Percentiles rank a stretch among this genome's conserved stretches.
Conservation (phyloP, 2,888 invertebrate species). For the Ennomos quercinarius region DNA sequence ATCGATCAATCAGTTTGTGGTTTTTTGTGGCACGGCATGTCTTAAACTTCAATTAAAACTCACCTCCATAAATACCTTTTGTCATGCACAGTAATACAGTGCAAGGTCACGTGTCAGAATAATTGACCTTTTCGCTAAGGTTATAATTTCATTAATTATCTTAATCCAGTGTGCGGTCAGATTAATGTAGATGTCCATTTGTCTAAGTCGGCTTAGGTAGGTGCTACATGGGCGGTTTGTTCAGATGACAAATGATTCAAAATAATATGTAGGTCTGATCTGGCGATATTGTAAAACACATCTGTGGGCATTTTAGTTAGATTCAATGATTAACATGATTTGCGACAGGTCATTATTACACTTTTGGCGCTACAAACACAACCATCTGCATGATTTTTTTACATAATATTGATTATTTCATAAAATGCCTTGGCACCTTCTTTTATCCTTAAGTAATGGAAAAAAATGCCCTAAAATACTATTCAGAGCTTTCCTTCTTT, state of each 20-base stretch:
- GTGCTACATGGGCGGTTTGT: conserved; percentile 31
- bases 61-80: conserved; percentile 15
- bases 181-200: conserved; percentile 39
- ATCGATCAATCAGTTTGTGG: conserved; percentile 34
- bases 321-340: conserved; percentile 1
- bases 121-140: conserved; percentile 66
- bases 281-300: conserved; percentile 10
- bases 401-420: too few relatives aligned
- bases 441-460: too few relatives aligned
- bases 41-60: conserved; percentile 24
- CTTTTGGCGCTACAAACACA: too few relatives aligned
- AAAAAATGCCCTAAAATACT: too few relatives aligned
- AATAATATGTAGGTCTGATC: conserved; percentile 19
- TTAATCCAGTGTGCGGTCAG: conserved; percentile 45
- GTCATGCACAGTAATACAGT: conserved; percentile 34
- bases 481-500: too few relatives aligned
- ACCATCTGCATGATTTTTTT: too few relatives aligned
- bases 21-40: conserved; percentile 17
- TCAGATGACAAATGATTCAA: conserved; percentile 36
- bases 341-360: not conserved
- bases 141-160: conserved; percentile 62
- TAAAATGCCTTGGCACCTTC: too few relatives aligned
- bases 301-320: conserved; percentile 10
- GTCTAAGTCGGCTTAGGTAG: conserved; percentile 44
- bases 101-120: conserved; percentile 45